These are phyloP conservation scores for Tipula helvola DNA, from an alignment of 2,888 invertebrate genomes.

Conservation along the genomic window DNA sequence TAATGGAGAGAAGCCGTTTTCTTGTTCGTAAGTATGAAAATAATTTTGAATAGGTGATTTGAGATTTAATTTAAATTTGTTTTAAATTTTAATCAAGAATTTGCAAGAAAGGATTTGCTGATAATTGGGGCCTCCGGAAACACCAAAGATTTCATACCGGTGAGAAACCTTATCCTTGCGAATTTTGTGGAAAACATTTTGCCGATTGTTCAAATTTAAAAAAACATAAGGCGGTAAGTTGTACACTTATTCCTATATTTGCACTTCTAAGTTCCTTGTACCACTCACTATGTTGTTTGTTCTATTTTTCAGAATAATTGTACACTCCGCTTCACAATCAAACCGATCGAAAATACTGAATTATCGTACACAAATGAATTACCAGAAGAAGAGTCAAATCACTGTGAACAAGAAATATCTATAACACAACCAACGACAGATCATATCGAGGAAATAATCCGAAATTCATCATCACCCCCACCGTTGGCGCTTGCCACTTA, in stretches of 20 bases:
- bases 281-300: not conserved
- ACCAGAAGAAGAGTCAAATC: not conserved
- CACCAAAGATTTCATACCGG: conserved; percentile 56
- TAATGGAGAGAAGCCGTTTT: conserved; percentile 50
- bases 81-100: not conserved
- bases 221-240: conserved; percentile 28
- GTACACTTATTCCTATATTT: no score
- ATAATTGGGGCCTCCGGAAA: conserved; percentile 49
- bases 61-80: not conserved
- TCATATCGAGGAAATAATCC: not conserved
- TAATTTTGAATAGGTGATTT: not conserved
- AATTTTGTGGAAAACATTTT: conserved; percentile 46
- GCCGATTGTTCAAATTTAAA: conserved; percentile 51
- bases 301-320: not conserved
- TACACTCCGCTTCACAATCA: not conserved
- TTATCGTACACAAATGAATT: not conserved
- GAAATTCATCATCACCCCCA: not conserved
- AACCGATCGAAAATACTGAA: not conserved
- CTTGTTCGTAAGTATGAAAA: conserved; percentile 35
- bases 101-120: conserved; percentile 45
- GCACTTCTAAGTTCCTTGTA: no score
- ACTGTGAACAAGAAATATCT: not conserved
- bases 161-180: conserved; percentile 40
- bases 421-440: not conserved
- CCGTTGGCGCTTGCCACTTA: not conserved